phyloP scores from a whole-genome alignment of 2,888 invertebrate genomes.

The Orchesellides sinensis region DNA sequence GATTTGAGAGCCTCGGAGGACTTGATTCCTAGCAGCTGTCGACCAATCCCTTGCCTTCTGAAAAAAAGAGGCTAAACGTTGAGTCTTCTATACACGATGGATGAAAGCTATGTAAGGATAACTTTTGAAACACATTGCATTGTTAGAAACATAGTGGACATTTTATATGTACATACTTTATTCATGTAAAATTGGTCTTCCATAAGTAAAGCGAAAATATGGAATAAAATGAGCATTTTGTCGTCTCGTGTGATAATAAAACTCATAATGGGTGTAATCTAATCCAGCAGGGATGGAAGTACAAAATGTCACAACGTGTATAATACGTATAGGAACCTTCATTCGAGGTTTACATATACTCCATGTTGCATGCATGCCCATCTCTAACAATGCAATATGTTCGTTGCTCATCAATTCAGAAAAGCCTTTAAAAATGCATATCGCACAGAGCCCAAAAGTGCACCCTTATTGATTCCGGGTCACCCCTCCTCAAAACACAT shows the following conservation, averaged over 20 bases:
- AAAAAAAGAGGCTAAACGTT: conserved; percentile 60
- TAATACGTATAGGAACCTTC: no score
- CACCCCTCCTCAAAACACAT: conserved; percentile 39
- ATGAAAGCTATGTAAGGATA: no score
- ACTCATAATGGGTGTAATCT: conserved; percentile 53
- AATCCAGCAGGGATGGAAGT: conserved; percentile 40
- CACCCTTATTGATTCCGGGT: conserved; percentile 57
- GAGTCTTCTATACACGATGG: no score
- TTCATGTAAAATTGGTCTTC: no score
- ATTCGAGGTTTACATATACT: no score
- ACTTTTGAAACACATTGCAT: no score
- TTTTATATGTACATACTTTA: neutral
- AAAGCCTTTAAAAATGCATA: conserved; percentile 6
- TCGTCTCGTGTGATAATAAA: conserved; percentile 28
- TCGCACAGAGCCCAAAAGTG: neutral
- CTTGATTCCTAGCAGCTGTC: conserved; percentile 62
- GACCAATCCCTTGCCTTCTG: conserved; percentile 47
- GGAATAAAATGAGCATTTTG: conserved; percentile 62
- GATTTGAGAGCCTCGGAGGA: conserved; percentile 58
- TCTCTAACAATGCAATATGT: neutral
- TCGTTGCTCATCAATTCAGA: conserved; percentile 11
- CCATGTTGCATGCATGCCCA: neutral
- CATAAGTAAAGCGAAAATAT: no score
- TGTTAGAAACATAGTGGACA: no score
- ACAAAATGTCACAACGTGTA: conserved; percentile 19